These are phyloP conservation scores for Hyperoplus lanceolatus DNA, from an alignment of 2,797 vertebrate species.

Conservation along the genomic window DNA sequence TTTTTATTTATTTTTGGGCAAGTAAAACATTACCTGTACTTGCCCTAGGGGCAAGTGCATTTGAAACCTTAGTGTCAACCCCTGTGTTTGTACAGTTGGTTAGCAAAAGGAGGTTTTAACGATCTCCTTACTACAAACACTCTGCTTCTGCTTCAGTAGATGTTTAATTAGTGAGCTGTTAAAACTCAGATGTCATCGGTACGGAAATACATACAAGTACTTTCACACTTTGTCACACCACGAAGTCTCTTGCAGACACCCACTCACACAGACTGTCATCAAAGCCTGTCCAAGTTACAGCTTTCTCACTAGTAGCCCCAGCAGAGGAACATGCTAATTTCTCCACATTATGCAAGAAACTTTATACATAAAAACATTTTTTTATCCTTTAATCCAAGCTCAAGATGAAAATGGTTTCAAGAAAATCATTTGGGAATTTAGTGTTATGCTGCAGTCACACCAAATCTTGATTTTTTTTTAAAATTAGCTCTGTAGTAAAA, in stretches of 20 bases:
- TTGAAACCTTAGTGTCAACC: too few relatives aligned
- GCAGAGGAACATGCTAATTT: conserved; percentile 34
- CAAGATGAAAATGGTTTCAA: neutral
- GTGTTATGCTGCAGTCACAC: neutral
- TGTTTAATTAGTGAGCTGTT: conserved; percentile 66
- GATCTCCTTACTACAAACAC: neutral
- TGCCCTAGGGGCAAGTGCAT: too few relatives aligned
- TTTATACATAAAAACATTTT: neutral
- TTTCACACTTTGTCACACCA: conserved; percentile 35
- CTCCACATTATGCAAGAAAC: conserved; percentile 35
- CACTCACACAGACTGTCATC: conserved; percentile 30
- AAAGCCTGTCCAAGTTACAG: conserved; percentile 30
- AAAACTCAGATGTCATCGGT: conserved; percentile 39
- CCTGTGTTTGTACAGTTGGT: neutral
- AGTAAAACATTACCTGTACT: too few relatives aligned
- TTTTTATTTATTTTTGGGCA: too few relatives aligned
- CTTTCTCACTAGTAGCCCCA: conserved; percentile 12
- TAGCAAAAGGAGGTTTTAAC: conserved; percentile 23
- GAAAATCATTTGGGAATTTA: neutral
- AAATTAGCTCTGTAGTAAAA: neutral
- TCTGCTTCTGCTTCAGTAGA: conserved; percentile 8
- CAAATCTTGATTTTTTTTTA: neutral
- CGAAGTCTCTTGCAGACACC: conserved; percentile 13
- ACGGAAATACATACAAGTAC: conserved; percentile 34
- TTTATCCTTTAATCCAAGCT: conserved; percentile 19